Conservation (phyloP, 2,888 invertebrate genomes). For the Tenthredo distinguenda region DNA sequence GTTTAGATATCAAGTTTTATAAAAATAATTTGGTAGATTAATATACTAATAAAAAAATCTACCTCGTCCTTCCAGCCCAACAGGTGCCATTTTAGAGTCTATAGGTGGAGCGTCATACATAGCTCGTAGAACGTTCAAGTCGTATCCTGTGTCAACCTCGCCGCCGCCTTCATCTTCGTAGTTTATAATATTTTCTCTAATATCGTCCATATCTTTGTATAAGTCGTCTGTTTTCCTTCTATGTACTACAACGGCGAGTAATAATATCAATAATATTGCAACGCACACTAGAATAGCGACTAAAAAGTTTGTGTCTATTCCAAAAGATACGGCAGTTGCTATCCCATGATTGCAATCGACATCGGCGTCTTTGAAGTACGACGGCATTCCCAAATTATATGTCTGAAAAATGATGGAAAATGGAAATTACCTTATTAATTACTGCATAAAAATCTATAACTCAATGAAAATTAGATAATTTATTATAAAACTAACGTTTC, state of each 20-base stretch:
- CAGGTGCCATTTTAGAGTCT: slow-evolving; percentile 79
- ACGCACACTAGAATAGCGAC: slow-evolving; percentile 95
- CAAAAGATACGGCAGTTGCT: slow-evolving; percentile 89
- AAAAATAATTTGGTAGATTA: not conserved
- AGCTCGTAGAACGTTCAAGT: slow-evolving; percentile 88
- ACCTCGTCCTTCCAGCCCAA: slow-evolving; percentile 79
- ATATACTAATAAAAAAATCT: slow-evolving; percentile 57
- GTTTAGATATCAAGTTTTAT: not conserved
- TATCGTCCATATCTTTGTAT: slow-evolving; percentile 96
- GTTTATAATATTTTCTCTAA: slow-evolving; percentile 97
- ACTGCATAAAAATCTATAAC: slow-evolving; percentile 3
- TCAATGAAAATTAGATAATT: slow-evolving; percentile 1
- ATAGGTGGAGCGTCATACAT: slow-evolving; percentile 82
- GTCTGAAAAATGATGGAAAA: slow-evolving; percentile 79
- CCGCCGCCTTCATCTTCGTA: slow-evolving; percentile 99
- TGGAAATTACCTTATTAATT: slow-evolving; percentile 37
- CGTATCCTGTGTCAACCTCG: slow-evolving; percentile 96
- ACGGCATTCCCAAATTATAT: slow-evolving; percentile 93
- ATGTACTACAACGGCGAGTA: slow-evolving; percentile 95
- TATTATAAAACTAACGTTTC: slow-evolving; percentile 79
- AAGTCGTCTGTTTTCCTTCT: slow-evolving; percentile 91
- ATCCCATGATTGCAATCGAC: slow-evolving; percentile 87
- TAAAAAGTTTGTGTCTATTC: slow-evolving; percentile 92
- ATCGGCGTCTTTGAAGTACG: slow-evolving; percentile 85
- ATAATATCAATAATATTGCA: slow-evolving; percentile 88